Evolutionary conservation across 2,888 invertebrate species (phyloP).

Genomic region (Cephus spinipes): DNA sequence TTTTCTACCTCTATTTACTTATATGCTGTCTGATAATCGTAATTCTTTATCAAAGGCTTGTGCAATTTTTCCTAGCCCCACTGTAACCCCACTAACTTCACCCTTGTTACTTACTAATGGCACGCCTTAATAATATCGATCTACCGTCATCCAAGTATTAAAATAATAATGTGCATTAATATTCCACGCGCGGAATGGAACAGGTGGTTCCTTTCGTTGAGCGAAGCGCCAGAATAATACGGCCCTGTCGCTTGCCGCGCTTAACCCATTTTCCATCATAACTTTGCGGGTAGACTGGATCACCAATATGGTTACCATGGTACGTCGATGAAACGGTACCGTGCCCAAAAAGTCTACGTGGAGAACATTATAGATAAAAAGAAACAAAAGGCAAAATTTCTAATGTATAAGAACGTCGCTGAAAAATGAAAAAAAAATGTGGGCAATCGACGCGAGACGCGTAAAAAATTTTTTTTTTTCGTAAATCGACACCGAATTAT

Average conservation of each 20-base stretch:
- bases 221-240: constrained; percentile 18
- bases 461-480: too few relatives aligned
- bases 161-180: constrained; percentile 21
- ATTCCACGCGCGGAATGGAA: constrained; percentile 18
- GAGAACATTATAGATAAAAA: background rate
- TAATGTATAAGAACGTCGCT: too few relatives aligned
- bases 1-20: too few relatives aligned
- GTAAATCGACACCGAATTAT: too few relatives aligned
- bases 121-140: background rate
- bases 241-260: constrained; percentile 12
- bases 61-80: too few relatives aligned
- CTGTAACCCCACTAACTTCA: background rate
- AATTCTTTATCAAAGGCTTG: background rate
- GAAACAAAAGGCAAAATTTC: background rate
- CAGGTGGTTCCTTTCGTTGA: constrained; percentile 22
- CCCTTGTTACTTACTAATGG: background rate
- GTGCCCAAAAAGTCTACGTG: background rate
- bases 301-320: background rate
- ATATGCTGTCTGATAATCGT: background rate
- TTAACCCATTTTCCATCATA: background rate
- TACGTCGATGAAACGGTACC: background rate
- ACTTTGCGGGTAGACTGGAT: background rate
- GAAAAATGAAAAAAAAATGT: too few relatives aligned
- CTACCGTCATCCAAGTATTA: constrained; percentile 18
- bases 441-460: accelerated